Evolutionary conservation across 1,140 invertebrate genomes (phyloP), one percentile per base, ranked within the genome.

Genomic region (Cotesia glomerata): DNA sequence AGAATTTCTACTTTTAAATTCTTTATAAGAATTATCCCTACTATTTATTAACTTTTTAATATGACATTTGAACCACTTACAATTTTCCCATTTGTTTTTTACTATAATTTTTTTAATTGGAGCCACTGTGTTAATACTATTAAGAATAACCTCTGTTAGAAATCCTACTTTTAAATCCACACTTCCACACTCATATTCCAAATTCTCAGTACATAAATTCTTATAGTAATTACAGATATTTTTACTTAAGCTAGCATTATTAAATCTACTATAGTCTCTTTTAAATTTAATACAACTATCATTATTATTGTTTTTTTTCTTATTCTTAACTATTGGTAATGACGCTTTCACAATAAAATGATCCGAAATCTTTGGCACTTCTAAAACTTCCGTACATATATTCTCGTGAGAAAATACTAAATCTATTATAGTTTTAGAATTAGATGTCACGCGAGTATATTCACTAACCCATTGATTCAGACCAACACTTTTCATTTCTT

Each of bases 401-500:
- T 45, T 2, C 45, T 61, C 36, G 34, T 73, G 59, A 18, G 39
- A 36, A 52, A 72, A 65, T 18, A 66, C 70, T 51, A 72, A 66
- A 49, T 72, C 70, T 18, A 73, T 73, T 45, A 56, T 72, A 14
- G 70, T 69, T 34, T 56, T 35, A n/a, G 69, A 71, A 4, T 13
- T 64, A 5, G 52, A 18, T 13, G 69, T 71, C n/a, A 63, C 18
- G 9, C 61, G 18, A 3, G 61, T 71, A 5, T 45, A 36, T 13
- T 34, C 26, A 14, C 11, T 14, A 13, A 71, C 26, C 4, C 32
- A 35, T 64, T 71, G 61, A 54, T 71, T 63, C 26, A 71, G 7
- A 7, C 59, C 69, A 2, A 64, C 5, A 9, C 5, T 51, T 58
- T 36, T 11, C 3, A 65, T 34, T n/a, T 72, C 52, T 59, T 56